Evolutionary conservation across 2,797 vertebrate species (phyloP), one percentile per base, ranked within the genome.

Genomic region (Helarctos malayanus): DNA sequence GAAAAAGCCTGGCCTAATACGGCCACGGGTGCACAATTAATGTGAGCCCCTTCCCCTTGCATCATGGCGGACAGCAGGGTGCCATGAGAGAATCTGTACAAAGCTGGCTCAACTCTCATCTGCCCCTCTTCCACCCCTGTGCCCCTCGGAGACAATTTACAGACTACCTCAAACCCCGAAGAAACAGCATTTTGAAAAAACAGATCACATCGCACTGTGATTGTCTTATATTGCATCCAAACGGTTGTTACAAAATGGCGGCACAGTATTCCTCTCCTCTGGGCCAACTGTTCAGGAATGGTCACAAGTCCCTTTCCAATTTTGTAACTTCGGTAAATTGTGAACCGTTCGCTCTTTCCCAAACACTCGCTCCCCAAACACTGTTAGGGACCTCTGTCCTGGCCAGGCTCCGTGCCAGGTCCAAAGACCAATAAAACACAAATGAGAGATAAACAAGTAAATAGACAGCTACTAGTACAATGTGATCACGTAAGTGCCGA

Each of bases 111-210:
- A 4, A 3, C 7, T 71, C 82, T 49, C 45, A 9, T 32, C 27
- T 38, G 27, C 47, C 3, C 81, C 19, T 35, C 76, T 59, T 32
- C 35, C 7, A 38, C 15, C 7, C 25, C 38, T 21, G 12, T 21
- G 19, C 18, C 54, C 81, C 73, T 85, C n/a, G 29, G 79, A 92
- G 78, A 19, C 71, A 71, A 47, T 63, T 61, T 57, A 81, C 3
- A 89, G 61, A 84, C 7, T 79, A 61, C 61, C n/a, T 2, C 9
- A 13, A 63, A 45, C 12, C 1, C 27, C 27, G 0, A 29, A 73
- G 89, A 91, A 95, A 73, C 2, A 47, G 23, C 35, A 57, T 80
- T 86, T 81, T 81, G 79, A 91, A 91, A 96, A 81, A 81, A 68
- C 16, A 82, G 95, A 69, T 82, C 59, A 27, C 47, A 63, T 56